A percentile compares a stretch with the other conserved stretches of the same genome.
Evolutionary conservation across 1,140 invertebrate species (phyloP).

Genomic region (Drosophila funebris): DNA sequence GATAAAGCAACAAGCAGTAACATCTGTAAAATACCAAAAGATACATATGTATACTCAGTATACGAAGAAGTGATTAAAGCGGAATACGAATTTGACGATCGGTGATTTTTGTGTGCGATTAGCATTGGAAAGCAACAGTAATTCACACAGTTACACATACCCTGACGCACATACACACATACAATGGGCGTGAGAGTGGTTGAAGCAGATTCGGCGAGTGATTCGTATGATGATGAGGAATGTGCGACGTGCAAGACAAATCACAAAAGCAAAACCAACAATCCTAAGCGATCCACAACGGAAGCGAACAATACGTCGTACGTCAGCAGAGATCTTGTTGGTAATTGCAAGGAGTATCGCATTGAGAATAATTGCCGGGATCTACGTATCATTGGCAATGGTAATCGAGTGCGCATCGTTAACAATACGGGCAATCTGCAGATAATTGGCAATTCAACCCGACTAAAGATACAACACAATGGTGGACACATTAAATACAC

Average conservation of each 20-base stretch:
- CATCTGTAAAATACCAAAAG: slow-evolving; percentile 1
- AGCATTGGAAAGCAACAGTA: slow-evolving; percentile 54
- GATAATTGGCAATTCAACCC: slow-evolving; percentile 70
- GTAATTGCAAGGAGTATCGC: slow-evolving; percentile 78
- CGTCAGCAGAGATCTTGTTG: slow-evolving; percentile 67
- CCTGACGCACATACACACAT: slow-evolving; percentile 2
- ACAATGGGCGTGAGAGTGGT: slow-evolving; percentile 68
- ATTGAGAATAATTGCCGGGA: slow-evolving; percentile 70
- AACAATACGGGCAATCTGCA: slow-evolving; percentile 62
- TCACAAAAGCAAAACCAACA: slow-evolving; percentile 37
- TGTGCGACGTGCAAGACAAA: slow-evolving; percentile 50
- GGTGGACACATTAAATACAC: slow-evolving; percentile 66
- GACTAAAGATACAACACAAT: slow-evolving; percentile 71
- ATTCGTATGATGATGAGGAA: slow-evolving; percentile 72
- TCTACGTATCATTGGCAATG: slow-evolving; percentile 74
- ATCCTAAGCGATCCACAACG: slow-evolving; percentile 16
- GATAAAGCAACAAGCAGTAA: slow-evolving; percentile 13
- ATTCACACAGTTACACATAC: slow-evolving; percentile 1
- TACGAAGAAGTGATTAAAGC: slow-evolving; percentile 34
- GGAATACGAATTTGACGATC: slow-evolving; percentile 16
- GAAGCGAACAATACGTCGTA: slow-evolving; percentile 19
- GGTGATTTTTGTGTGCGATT: slow-evolving; percentile 65
- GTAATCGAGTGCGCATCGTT: slow-evolving; percentile 71
- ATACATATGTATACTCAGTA: slow-evolving; percentile 4
- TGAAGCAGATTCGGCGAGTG: slow-evolving; percentile 68